phyloP scores from a whole-genome alignment of 2,888 invertebrate species.

The Gerosis bhagava region DNA sequence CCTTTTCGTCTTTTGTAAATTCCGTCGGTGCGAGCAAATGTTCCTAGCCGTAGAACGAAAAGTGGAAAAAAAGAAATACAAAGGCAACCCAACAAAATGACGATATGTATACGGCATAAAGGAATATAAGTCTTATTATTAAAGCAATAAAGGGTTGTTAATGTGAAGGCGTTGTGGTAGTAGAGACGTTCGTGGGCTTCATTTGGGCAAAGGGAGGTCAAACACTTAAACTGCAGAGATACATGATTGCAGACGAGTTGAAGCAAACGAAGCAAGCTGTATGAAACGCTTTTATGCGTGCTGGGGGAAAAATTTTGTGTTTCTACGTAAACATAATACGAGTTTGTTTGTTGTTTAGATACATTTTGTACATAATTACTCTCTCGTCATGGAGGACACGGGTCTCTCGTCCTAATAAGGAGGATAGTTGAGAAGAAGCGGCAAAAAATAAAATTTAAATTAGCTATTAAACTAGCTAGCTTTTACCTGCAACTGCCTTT shows the following conservation, averaged over 20 bases:
- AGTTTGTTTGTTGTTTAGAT: neutral
- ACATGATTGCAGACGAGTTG: constrained; percentile 75
- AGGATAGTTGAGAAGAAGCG: no score
- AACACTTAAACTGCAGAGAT: constrained; percentile 68
- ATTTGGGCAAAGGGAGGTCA: constrained; percentile 74
- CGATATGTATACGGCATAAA: constrained; percentile 19
- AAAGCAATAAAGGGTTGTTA: constrained; percentile 2
- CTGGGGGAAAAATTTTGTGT: neutral
- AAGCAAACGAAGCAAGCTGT: constrained; percentile 73
- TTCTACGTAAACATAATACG: neutral
- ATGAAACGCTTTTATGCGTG: constrained; percentile 67
- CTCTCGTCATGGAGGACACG: no score
- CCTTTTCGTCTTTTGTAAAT: constrained; percentile 24
- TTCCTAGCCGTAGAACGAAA: constrained; percentile 57
- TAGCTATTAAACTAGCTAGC: no score
- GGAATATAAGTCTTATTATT: constrained; percentile 5
- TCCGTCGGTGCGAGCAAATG: constrained; percentile 62
- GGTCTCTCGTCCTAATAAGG: no score
- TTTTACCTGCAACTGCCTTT: no score
- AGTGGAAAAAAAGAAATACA: constrained; percentile 68
- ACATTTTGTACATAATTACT: no score
- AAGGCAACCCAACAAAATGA: constrained; percentile 51
- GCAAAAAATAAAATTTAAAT: no score
- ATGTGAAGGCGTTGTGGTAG: constrained; percentile 28
- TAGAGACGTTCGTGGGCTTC: constrained; percentile 65